Conservation (phyloP, 2,797 vertebrate genomes). For the Tragelaphus oryx region DNA sequence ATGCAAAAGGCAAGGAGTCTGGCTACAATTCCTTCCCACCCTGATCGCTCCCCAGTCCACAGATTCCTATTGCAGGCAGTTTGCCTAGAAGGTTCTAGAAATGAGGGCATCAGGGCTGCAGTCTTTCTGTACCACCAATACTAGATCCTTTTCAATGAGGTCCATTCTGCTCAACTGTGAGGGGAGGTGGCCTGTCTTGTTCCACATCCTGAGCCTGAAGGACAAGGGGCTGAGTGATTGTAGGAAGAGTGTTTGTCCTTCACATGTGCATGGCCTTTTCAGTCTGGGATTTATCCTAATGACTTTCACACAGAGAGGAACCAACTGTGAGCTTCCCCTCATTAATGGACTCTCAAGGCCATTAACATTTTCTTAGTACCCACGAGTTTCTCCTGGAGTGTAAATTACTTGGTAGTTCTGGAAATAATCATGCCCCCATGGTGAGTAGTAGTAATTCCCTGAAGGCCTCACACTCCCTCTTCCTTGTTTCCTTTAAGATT, state of each 20-base stretch:
- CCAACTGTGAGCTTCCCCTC: conserved; percentile 42
- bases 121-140: background rate
- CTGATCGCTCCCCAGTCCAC: background rate
- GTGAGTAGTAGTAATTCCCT: conserved; percentile 5
- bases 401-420: background rate
- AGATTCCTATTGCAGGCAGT: background rate
- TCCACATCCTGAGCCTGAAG: background rate
- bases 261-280: background rate
- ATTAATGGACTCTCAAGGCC: conserved; percentile 8
- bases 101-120: background rate
- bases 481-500: conserved; percentile 37
- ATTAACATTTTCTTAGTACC: conserved; percentile 54
- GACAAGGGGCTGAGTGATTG: background rate
- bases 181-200: background rate
- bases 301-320: conserved; percentile 30
- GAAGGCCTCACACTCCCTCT: background rate
- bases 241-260: background rate
- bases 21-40: background rate
- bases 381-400: background rate
- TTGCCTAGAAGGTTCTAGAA: background rate
- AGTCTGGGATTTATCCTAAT: conserved; percentile 13
- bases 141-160: background rate
- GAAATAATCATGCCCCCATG: conserved; percentile 36
- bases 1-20: background rate
- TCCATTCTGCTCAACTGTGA: background rate